Evolutionary conservation across 2,888 invertebrate genomes (phyloP), one percentile per base, ranked within the genome.

Genomic region (Norana najaformis): DNA sequence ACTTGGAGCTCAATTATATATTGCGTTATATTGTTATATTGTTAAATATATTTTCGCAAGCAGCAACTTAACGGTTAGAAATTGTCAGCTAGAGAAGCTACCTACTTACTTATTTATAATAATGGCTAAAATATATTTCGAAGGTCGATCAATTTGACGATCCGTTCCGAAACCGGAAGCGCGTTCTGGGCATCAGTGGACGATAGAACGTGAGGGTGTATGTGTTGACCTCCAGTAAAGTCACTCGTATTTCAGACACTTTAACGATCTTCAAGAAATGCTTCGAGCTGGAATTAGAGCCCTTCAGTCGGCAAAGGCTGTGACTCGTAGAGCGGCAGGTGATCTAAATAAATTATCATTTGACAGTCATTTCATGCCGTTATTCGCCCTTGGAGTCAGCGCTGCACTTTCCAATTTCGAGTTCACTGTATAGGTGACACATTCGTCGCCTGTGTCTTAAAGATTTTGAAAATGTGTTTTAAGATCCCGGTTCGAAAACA

Each of bases 251-350:
- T 69, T 69, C 69, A 69, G 69, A 69, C n/a, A n/a, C 69, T n/a
- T n/a, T 8, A 69, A n/a, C 30, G n/a, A 69, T n/a, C 69, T 69
- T 30, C n/a, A 6, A 69, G n/a, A 69, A 69, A 69, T 69, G 69
- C 69, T 69, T 69, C 69, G 69, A 69, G 69, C 69, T 69, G 69
- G 69, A 69, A 69, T 69, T 69, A 69, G 69, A 69, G 69, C 69
- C 69, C 69, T 69, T n/a, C 69, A 69, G 69, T 69, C 69, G 69
- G 69, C 69, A n/a, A 30, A 69, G 69, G 30, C 5, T 69, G 69
- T 69, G 69, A n/a, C 69, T 69, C 11, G 69, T 8, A 69, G 69
- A 69, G 30, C 69, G 69, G 69, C 69, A 69, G 69, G 69, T 69
- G n/a, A n/a, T 69, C 30, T n/a, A 16, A 30, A 11, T 69, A 8